Conservation (phyloP, 2,113 vertebrate species). For the Phrynocephalus versicolor region DNA sequence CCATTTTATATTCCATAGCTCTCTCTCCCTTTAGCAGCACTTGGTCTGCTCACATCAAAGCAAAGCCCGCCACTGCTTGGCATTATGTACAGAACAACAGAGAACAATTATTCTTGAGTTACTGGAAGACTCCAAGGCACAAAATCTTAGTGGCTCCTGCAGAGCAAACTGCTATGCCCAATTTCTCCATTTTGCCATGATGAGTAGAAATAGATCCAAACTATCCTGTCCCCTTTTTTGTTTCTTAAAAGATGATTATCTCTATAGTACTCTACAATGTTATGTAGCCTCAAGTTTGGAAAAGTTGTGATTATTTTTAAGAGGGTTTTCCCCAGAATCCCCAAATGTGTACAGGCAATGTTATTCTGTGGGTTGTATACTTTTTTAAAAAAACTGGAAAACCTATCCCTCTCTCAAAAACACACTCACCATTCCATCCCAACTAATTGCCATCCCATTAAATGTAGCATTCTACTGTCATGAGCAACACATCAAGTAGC, state of each 20-base stretch:
- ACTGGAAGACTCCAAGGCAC: conserved; percentile 37
- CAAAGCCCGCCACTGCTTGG: conserved; percentile 47
- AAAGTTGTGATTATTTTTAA: too few species aligned
- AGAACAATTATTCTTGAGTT: conserved; percentile 58
- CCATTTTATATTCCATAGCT: conserved; percentile 50
- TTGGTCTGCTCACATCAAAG: conserved; percentile 40
- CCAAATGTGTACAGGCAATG: too few species aligned
- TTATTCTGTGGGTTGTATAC: too few species aligned
- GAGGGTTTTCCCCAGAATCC: too few species aligned
- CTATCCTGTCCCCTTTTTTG: neutral
- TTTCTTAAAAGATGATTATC: conserved; percentile 8
- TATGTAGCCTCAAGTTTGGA: neutral
- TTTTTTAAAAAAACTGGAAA: neutral
- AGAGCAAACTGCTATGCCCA: conserved; percentile 10
- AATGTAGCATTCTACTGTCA: conserved; percentile 10
- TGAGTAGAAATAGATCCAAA: conserved; percentile 17
- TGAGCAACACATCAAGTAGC: neutral
- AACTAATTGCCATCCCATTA: neutral
- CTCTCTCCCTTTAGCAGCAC: neutral
- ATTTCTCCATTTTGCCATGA: neutral
- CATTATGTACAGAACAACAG: conserved; percentile 53
- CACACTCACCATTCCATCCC: neutral
- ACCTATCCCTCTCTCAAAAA: neutral
- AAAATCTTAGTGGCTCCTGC: conserved; percentile 8
- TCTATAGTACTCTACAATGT: neutral